Evolutionary conservation across 2,113 vertebrate genomes (phyloP), one percentile per base, ranked within the genome.

Genomic region (Boleophthalmus pectinirostris): DNA sequence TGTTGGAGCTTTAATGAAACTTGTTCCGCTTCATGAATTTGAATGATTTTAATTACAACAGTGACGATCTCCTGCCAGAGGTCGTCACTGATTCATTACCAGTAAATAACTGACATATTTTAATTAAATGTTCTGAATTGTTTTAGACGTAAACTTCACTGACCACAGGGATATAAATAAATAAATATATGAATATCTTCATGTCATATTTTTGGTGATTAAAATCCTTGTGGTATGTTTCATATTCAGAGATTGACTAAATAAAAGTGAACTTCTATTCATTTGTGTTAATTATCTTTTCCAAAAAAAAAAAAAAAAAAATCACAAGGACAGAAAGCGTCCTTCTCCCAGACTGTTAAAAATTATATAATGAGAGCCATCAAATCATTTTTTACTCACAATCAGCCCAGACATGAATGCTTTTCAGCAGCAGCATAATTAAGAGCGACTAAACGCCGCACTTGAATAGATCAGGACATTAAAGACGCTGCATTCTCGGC

Each of bases 401-500:
- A 56, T 72, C 65, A 77, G 76, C 85, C 77, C 82, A 54, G 35
- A 75, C 78, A 82, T 82, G 72, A 85, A 87, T 85, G 66, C 71
- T 76, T 81, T 82, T 83, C 76, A 67, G 51, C 77, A 79, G 84
- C 83, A 70, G 85, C 64, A 78, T 86, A 87, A 85, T 86, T 91
- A 88, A 91, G 82, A 92, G 78, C 75, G 81, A 82, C 75, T 77
- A 83, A 86, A 87, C 84, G 76, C 75, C 51, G 68, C 72, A 80
- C 85, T 81, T 89, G 72, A 91, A 87, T 87, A 85, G 86, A 83
- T 81, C 77, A 80, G 82, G 84, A 80, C 77, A 85, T 83, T 88
- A 81, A 87, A 87, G 86, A 76, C 82, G 78, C 65, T 29, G 8
- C 58, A 84, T 81, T 85, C 80, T 77, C 77, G 77, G 73, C 70